Percentiles rank a stretch among this genome's conserved stretches.
Evolutionary conservation across 2,113 vertebrate genomes (phyloP).

Genomic region (Ramphastos sulfuratus): DNA sequence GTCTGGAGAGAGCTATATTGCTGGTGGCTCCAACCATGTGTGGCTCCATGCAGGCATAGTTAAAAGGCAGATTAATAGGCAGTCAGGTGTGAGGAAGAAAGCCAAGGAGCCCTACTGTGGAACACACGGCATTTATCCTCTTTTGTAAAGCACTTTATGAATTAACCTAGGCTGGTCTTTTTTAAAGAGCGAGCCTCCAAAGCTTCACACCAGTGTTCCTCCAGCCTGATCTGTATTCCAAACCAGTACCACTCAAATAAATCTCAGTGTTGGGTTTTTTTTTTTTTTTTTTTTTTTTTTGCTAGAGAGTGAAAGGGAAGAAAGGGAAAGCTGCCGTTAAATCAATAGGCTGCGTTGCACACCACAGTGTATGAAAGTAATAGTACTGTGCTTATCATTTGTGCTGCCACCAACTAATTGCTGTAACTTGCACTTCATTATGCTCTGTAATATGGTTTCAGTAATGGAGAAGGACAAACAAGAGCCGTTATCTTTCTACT

Average conservation of each 20-base stretch:
- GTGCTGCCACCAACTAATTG: constrained; percentile 62
- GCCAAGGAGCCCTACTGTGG: constrained; percentile 63
- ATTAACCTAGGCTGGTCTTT: constrained; percentile 52
- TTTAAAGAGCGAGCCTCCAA: constrained; percentile 52
- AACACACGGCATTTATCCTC: constrained; percentile 66
- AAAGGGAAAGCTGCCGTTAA: constrained; percentile 6
- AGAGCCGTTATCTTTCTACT: constrained; percentile 8
- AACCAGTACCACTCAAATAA: constrained; percentile 42
- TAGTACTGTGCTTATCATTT: constrained; percentile 34
- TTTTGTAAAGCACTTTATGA: constrained; percentile 64
- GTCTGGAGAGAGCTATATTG: constrained; percentile 58
- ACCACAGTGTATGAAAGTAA: constrained; percentile 7
- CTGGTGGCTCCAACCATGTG: constrained; percentile 55
- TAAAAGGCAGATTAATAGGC: constrained; percentile 76
- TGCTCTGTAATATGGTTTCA: constrained; percentile 48
- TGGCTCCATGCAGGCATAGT: constrained; percentile 54
- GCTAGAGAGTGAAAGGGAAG: constrained; percentile 13
- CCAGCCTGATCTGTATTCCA: constrained; percentile 68
- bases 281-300: not conserved
- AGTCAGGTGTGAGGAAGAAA: constrained; percentile 70
- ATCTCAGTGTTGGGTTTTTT: constrained; percentile 12
- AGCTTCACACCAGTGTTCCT: constrained; percentile 3
- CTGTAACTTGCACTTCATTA: constrained; percentile 57
- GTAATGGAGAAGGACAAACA: constrained; percentile 43
- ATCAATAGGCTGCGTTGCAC: constrained; percentile 65